Base-by-base conservation (phyloP, 2,113 vertebrate species). In the human (Homo sapiens) region DNA sequence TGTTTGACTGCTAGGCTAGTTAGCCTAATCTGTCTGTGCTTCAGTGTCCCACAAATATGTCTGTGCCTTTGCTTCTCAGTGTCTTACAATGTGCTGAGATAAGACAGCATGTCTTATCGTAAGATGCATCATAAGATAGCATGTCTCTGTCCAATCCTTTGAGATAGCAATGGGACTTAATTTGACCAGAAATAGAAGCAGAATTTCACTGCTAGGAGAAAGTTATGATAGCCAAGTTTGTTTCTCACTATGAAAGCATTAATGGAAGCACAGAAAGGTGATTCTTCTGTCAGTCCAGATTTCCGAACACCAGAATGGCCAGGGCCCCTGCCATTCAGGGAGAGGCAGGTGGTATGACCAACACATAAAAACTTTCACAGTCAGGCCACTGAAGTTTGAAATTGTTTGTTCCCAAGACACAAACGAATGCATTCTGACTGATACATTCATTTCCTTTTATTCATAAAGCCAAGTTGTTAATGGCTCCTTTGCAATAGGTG, bases 401-500 rank as follows among this genome's bases (percentile, higher is more conserved):
- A 43, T 68, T 73, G 27, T 52, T 81, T 70, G 14, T 80, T 70
- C 27, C 8, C 32, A 89, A 80, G 73, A n/a, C 35, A 89, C 6
- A 48, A 57, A 20, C 35, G 66, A 70, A 48, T 68, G 13, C 40
- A 78, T 81, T 55, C 23, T 43, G 59, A 57, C 4, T 57, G 45
- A 55, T 52, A 83, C 0, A 40, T 23, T 40, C n/a, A 57, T 61
- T 55, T 89, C 22, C 45, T 38, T 38, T 59, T 80, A 64, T 52
- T 52, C 64, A 55, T 78, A 93, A 92, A 83, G 70, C 16, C 48
- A 83, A 96, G 35, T n/a, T 73, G n/a, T n/a, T 70, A 70, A 95
- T n/a, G 52, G 48, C 7, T 13, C 20, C 10, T 95, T 96, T 35
- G 17, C n/a, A 90, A 76, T 27, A 50, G 30, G 14, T n/a, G 84